A percentile compares a stretch with the other conserved stretches of the same genome.
Conservation (phyloP, 2,797 vertebrate species). For the Heterohyrax brucei region DNA sequence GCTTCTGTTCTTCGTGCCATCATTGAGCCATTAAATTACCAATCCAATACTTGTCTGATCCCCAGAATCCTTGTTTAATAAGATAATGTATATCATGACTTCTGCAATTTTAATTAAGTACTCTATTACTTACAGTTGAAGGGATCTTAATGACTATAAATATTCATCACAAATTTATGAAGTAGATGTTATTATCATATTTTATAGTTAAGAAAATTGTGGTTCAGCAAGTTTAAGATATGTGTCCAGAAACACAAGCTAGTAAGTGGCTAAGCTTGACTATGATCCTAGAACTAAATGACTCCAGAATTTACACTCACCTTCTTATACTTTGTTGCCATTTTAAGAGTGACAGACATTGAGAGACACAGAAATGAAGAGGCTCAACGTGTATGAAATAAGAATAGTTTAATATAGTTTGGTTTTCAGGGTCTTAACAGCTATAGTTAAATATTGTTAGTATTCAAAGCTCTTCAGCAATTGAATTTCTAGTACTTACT, state of each 20-base stretch:
- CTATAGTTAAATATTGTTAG: background rate
- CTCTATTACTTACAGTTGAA: background rate
- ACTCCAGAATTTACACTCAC: background rate
- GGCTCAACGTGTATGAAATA: background rate
- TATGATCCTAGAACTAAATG: background rate
- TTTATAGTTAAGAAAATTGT: background rate
- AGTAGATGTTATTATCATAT: background rate
- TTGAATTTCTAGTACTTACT: background rate
- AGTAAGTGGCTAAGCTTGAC: background rate
- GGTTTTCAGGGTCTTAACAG: background rate
- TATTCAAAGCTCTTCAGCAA: slow-evolving; percentile 20
- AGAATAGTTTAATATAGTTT: background rate
- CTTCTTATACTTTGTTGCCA: background rate
- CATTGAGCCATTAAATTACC: background rate
- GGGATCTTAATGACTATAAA: background rate
- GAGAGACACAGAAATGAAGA: background rate
- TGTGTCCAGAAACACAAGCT: background rate
- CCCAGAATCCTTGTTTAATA: background rate
- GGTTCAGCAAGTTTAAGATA: background rate
- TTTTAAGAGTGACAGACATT: background rate
- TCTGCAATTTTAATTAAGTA: background rate
- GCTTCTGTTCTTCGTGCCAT: background rate
- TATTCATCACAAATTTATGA: background rate
- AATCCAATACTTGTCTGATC: background rate
- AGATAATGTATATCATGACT: background rate